A percentile compares a stretch with the other conserved stretches of the same genome.
These are phyloP conservation scores for Xiphias gladius DNA, from an alignment of 2,113 vertebrate genomes.

Conservation along the genomic window DNA sequence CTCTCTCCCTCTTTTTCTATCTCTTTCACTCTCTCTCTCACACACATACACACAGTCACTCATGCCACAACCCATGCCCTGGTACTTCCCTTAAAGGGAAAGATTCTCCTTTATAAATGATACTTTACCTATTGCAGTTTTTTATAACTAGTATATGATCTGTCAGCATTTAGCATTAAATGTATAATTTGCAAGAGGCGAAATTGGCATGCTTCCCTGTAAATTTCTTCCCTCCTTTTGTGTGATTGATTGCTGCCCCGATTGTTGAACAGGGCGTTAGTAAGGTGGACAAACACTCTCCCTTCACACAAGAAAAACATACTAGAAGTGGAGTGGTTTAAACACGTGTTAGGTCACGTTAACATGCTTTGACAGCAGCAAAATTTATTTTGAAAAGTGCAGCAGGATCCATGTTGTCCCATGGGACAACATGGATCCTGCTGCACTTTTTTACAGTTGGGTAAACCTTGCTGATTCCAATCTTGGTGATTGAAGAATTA, in stretches of 20 bases:
- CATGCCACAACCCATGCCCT: constrained; percentile 34
- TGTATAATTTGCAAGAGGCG: constrained; percentile 35
- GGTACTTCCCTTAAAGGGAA: constrained; percentile 53
- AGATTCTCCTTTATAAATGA: constrained; percentile 26
- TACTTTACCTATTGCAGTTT: background rate
- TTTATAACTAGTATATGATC: constrained; percentile 21
- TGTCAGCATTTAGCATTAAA: constrained; percentile 18
- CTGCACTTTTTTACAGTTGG: too few species aligned
- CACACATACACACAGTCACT: constrained; percentile 29
- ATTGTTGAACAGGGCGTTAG: constrained; percentile 10
- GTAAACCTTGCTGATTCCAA: background rate
- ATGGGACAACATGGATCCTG: background rate
- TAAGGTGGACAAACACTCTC: background rate
- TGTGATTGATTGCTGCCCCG: constrained; percentile 35
- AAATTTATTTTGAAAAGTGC: background rate
- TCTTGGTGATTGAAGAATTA: constrained; percentile 7
- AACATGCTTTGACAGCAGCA: background rate
- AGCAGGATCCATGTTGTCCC: background rate
- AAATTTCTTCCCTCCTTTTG: constrained; percentile 30
- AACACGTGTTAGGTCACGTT: background rate
- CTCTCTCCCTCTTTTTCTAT: constrained; percentile 7
- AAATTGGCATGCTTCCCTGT: constrained; percentile 15
- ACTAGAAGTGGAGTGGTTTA: background rate
- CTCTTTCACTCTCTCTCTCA: constrained; percentile 2
- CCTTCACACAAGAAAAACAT: constrained; percentile 12